These are phyloP conservation scores for Cheilosia soror DNA, from an alignment of 2,888 invertebrate species.

Conservation along the genomic window DNA sequence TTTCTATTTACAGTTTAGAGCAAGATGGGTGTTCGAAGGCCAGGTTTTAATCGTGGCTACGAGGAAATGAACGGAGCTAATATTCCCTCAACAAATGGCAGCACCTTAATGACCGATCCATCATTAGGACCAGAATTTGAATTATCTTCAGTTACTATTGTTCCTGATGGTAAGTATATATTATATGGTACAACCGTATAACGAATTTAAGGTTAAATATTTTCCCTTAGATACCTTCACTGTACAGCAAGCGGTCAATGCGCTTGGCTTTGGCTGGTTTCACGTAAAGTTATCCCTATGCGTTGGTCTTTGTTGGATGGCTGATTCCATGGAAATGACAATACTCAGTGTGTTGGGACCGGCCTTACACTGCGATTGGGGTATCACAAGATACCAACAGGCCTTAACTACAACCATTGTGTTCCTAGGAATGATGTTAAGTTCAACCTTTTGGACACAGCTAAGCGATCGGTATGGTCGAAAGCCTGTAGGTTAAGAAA, in stretches of 20 bases:
- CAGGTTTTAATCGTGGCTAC: constrained; percentile 76
- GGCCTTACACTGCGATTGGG: constrained; percentile 97
- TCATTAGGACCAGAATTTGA: constrained; percentile 85
- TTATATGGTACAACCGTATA: too few species aligned
- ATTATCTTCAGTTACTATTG: constrained; percentile 87
- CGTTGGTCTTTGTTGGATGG: constrained; percentile 97
- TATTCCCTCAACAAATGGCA: constrained; percentile 67
- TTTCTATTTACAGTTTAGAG: not conserved
- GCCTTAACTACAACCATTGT: constrained; percentile 97
- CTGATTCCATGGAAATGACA: constrained; percentile 99
- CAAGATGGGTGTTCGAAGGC: constrained; percentile 76
- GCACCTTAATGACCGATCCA: constrained; percentile 69
- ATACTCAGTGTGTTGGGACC: constrained; percentile 97
- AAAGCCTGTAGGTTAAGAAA: constrained; percentile 87
- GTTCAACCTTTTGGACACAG: constrained; percentile 98
- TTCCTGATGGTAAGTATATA: constrained; percentile 86
- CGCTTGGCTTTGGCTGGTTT: constrained; percentile 94
- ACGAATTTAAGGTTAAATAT: not conserved
- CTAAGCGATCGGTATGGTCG: constrained; percentile 96
- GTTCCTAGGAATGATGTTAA: constrained; percentile 98
- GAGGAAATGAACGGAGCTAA: constrained; percentile 78
- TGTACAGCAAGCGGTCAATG: constrained; percentile 93
- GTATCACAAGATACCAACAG: constrained; percentile 93
- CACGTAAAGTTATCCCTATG: constrained; percentile 94
- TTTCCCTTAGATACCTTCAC: constrained; percentile 91